Conservation (phyloP, 2,113 vertebrate species). For the Gnathonemus echidnorhynchus region DNA sequence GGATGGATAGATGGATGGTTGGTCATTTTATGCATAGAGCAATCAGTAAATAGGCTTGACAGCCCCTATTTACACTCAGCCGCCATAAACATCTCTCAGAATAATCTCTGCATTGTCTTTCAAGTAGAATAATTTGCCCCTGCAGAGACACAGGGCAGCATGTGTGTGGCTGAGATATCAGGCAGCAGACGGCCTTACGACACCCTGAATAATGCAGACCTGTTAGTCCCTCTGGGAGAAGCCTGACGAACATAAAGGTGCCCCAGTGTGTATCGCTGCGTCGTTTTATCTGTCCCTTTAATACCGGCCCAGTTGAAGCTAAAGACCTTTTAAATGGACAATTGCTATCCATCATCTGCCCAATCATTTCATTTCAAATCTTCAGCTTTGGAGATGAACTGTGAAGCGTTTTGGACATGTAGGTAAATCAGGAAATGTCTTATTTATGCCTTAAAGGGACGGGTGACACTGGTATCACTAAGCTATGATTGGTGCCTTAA, state of each 20-base stretch:
- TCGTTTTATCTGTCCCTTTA: background rate
- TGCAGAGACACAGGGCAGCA: background rate
- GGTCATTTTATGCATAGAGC: background rate
- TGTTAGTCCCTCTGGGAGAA: background rate
- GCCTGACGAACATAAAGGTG: background rate
- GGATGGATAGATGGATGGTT: background rate
- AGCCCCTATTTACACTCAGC: background rate
- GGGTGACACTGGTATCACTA: too few species aligned
- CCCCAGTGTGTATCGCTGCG: background rate
- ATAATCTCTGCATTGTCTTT: background rate
- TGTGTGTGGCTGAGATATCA: background rate
- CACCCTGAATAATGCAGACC: background rate
- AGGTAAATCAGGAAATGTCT: background rate
- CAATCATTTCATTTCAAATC: background rate
- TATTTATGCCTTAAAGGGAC: conserved; percentile 11
- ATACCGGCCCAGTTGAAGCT: background rate
- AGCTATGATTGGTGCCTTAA: background rate
- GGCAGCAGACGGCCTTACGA: background rate
- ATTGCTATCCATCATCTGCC: background rate
- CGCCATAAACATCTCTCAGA: background rate
- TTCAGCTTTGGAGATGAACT: background rate
- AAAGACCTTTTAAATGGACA: background rate
- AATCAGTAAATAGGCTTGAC: background rate
- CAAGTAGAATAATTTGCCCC: background rate
- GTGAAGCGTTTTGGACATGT: background rate